Evolutionary conservation across 92 coral and sea anemone genomes (phyloP).

Genomic region (Ricordea florida): DNA sequence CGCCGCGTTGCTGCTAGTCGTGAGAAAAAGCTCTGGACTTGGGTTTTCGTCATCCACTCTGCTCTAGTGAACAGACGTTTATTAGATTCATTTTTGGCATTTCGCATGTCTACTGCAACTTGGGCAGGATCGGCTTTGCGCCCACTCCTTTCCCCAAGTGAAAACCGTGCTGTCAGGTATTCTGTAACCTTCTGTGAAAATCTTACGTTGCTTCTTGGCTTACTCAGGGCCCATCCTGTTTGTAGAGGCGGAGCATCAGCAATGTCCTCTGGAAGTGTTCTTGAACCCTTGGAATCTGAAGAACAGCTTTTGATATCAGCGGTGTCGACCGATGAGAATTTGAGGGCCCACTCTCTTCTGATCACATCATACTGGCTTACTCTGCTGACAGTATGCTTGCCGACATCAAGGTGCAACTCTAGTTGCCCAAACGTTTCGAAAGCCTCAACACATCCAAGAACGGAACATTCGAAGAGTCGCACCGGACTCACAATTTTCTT

Average conservation of each 20-base stretch:
- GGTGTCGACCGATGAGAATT: conserved; percentile 58
- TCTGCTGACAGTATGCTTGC: conserved; percentile 51
- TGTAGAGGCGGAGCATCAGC: conserved; percentile 30
- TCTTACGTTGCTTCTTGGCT: conserved; percentile 53
- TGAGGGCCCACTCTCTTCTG: conserved; percentile 68
- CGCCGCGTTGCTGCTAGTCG: conserved; percentile 75
- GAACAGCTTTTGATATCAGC: conserved; percentile 8
- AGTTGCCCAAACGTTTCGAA: conserved; percentile 57
- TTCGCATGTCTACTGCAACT: conserved; percentile 65
- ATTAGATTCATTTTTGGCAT: conserved; percentile 32
- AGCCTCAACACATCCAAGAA: conserved; percentile 52
- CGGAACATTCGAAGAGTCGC: conserved; percentile 61
- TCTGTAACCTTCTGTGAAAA: conserved; percentile 72
- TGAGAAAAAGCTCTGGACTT: conserved; percentile 72
- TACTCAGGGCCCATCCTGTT: conserved; percentile 69
- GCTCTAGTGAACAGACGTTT: conserved; percentile 61
- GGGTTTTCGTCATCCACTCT: conserved; percentile 67
- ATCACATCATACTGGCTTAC: conserved; percentile 59
- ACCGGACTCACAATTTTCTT: conserved; percentile 10
- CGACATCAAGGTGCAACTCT: conserved; percentile 68
- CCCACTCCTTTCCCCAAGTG: conserved; percentile 71
- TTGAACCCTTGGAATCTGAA: neutral
- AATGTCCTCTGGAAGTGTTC: neutral
- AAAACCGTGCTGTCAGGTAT: conserved; percentile 68
- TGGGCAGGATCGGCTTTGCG: conserved; percentile 71